These are phyloP conservation scores for Siniperca obscura DNA, from an alignment of 2,797 vertebrate species.

Conservation along the genomic window DNA sequence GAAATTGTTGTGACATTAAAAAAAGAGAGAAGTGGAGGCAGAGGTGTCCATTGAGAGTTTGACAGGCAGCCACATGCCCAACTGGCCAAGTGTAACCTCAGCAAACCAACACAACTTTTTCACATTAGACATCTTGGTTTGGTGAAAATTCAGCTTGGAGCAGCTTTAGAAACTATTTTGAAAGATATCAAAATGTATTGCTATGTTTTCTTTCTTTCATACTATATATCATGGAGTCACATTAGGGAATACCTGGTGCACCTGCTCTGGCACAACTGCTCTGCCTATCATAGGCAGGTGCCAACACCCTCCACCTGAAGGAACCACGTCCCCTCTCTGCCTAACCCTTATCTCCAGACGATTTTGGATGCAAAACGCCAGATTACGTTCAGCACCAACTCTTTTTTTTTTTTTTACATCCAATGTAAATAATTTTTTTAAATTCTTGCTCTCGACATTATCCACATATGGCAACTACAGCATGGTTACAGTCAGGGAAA, in stretches of 20 bases:
- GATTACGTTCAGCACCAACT: no score
- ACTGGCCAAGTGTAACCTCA: conserved; percentile 4
- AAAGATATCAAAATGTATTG: not conserved
- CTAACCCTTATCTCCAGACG: no score
- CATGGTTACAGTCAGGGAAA: no score
- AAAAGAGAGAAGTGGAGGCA: not conserved
- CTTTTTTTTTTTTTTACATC: no score
- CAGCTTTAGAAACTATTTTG: not conserved
- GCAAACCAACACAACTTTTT: not conserved
- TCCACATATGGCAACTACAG: no score
- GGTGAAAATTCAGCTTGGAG: not conserved
- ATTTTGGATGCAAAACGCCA: no score
- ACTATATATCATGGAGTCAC: not conserved
- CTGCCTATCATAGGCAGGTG: no score
- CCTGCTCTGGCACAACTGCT: no score
- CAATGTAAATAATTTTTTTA: no score
- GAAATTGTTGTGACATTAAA: conserved; percentile 44
- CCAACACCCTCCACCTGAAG: no score
- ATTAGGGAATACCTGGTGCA: not conserved
- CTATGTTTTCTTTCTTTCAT: not conserved
- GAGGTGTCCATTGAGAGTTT: conserved; percentile 24
- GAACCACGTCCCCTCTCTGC: no score
- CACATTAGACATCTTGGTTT: not conserved
- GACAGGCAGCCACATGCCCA: conserved; percentile 33
- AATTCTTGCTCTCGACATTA: no score